Percentiles rank a stretch among this genome's conserved stretches.
phyloP scores from a whole-genome alignment of 92 coral and sea anemone genomes.

The Epizoanthus illoricatus region DNA sequence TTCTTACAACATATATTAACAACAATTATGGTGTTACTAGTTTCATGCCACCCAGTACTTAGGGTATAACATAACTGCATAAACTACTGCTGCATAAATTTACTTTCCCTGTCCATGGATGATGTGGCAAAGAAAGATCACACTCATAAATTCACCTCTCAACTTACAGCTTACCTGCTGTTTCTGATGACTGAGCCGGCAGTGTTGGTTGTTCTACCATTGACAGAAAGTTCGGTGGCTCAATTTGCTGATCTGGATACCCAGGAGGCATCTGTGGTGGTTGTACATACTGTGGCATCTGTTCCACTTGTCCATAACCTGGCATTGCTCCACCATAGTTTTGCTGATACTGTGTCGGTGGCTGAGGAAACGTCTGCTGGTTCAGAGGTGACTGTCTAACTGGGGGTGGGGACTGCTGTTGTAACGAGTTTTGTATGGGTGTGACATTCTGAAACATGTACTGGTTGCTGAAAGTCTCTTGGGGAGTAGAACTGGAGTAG shows the following conservation, averaged over 20 bases:
- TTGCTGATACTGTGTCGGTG: neutral
- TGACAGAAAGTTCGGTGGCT: neutral
- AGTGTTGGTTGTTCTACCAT: neutral
- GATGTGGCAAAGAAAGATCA: too few relatives aligned
- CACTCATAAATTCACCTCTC: too few relatives aligned
- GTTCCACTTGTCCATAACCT: conserved; percentile 5
- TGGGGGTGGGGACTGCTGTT: neutral
- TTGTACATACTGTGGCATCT: neutral
- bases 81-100: too few relatives aligned
- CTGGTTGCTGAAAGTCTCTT: conserved; percentile 11
- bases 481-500: conserved; percentile 12
- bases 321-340: neutral
- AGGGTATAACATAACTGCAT: too few relatives aligned
- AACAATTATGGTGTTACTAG: too few relatives aligned
- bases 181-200: neutral
- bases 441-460: conserved; percentile 30
- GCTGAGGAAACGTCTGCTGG: conserved; percentile 8
- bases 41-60: too few relatives aligned
- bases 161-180: neutral
- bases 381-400: conserved; percentile 22
- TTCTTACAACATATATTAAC: too few relatives aligned
- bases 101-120: neutral
- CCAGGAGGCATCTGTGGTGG: conserved; percentile 1
- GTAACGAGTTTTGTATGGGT: conserved; percentile 10
- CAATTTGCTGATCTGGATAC: neutral